phyloP scores from a whole-genome alignment of 2,113 vertebrate genomes.

The Eptatretus burgeri region DNA sequence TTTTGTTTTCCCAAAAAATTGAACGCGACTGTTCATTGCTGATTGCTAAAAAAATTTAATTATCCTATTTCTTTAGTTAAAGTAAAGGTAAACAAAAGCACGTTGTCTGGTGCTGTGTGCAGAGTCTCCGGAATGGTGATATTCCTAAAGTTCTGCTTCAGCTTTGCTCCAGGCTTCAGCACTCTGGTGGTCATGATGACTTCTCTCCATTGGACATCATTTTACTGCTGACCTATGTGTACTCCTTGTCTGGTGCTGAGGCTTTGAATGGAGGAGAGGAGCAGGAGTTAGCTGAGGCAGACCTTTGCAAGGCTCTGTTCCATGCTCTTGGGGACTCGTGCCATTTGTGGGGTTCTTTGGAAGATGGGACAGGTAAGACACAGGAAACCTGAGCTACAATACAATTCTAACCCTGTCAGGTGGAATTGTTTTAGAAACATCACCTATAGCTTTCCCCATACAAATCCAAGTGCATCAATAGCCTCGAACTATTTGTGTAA shows the following conservation, averaged over 20 bases:
- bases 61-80: too few species aligned
- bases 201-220: neutral
- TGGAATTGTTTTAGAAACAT: too few species aligned
- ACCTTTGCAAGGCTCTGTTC: neutral
- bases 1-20: too few species aligned
- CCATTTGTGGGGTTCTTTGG: neutral
- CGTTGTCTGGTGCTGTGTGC: neutral
- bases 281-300: conserved; percentile 1
- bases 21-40: too few species aligned
- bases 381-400: too few species aligned
- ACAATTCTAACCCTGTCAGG: too few species aligned
- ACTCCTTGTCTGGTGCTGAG: neutral
- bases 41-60: too few species aligned
- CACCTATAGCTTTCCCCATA: too few species aligned
- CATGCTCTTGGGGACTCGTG: neutral
- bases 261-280: neutral
- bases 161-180: conserved; percentile 1
- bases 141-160: neutral
- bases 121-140: conserved; percentile 1
- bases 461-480: too few species aligned
- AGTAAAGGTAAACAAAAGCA: too few species aligned
- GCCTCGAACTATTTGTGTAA: too few species aligned
- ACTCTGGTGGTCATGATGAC: too few species aligned
- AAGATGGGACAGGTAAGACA: neutral
- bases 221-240: neutral